Evolutionary conservation across 2,797 vertebrate genomes (phyloP).

Genomic region (Cynodonichthys magdalenae): DNA sequence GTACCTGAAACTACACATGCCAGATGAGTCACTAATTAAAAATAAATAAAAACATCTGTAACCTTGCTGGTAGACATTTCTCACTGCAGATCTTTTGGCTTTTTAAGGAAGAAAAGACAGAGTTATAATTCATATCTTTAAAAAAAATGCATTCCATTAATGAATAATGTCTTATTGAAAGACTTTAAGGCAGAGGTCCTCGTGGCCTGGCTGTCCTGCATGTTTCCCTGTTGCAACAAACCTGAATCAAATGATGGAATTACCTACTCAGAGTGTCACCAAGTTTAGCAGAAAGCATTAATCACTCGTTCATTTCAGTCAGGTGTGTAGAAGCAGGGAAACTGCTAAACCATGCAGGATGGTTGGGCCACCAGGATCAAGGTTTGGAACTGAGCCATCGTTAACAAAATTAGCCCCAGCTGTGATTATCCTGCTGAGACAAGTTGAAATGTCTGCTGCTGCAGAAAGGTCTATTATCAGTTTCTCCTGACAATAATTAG

Average conservation of each 20-base stretch:
- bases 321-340: too few relatives aligned
- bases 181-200: too few relatives aligned
- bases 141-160: background rate
- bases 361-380: too few relatives aligned
- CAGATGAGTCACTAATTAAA: background rate
- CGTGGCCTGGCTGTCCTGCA: too few relatives aligned
- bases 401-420: conserved; percentile 2
- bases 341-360: too few relatives aligned
- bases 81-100: background rate
- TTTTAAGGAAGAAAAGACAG: background rate
- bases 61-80: background rate
- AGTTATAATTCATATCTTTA: background rate
- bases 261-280: too few relatives aligned
- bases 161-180: background rate
- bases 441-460: background rate
- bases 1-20: background rate
- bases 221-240: too few relatives aligned
- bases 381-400: background rate
- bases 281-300: too few relatives aligned
- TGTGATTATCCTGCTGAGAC: conserved; percentile 1
- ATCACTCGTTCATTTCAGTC: too few relatives aligned
- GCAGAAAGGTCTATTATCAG: background rate
- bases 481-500: background rate
- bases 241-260: too few relatives aligned
- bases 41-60: background rate